These are phyloP conservation scores for Dasysyrphus albostriatus DNA, from an alignment of 2,888 invertebrate species.

Conservation along the genomic window DNA sequence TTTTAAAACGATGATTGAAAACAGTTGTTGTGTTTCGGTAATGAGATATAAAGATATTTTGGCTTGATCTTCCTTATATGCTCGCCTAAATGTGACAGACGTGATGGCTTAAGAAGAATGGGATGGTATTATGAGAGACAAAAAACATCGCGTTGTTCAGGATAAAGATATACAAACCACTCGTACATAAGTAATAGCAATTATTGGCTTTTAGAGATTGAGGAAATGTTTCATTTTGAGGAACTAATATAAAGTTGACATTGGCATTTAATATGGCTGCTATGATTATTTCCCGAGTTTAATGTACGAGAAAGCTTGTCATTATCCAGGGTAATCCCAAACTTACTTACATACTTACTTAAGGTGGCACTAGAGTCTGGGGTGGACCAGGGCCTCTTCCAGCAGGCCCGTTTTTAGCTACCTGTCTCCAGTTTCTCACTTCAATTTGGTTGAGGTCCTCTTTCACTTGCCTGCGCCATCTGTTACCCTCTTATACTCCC, in stretches of 20 bases:
- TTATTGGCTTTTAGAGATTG: neutral
- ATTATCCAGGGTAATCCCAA: too few species aligned
- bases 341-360: too few species aligned
- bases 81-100: slow-evolving; percentile 39
- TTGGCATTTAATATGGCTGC: neutral
- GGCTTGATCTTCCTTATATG: slow-evolving; percentile 44
- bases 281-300: too few species aligned
- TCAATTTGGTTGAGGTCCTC: too few species aligned
- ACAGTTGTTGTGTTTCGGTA: neutral
- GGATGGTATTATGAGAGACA: neutral
- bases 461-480: too few species aligned
- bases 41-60: slow-evolving; percentile 55
- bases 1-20: slow-evolving; percentile 37
- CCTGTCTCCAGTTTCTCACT: too few species aligned
- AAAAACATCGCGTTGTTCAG: neutral
- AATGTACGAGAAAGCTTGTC: too few species aligned
- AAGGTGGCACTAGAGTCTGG: too few species aligned
- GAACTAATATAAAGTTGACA: slow-evolving; percentile 58
- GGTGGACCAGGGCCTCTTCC: too few species aligned
- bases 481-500: too few species aligned
- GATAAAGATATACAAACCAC: neutral
- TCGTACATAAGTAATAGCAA: too few species aligned
- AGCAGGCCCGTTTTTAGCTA: too few species aligned
- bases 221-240: slow-evolving; percentile 50
- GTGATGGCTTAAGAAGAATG: slow-evolving; percentile 39